A percentile compares a stretch with the other conserved stretches of the same genome.
Conservation (phyloP, 1,140 invertebrate genomes). For the Odontomachus brunneus region DNA sequence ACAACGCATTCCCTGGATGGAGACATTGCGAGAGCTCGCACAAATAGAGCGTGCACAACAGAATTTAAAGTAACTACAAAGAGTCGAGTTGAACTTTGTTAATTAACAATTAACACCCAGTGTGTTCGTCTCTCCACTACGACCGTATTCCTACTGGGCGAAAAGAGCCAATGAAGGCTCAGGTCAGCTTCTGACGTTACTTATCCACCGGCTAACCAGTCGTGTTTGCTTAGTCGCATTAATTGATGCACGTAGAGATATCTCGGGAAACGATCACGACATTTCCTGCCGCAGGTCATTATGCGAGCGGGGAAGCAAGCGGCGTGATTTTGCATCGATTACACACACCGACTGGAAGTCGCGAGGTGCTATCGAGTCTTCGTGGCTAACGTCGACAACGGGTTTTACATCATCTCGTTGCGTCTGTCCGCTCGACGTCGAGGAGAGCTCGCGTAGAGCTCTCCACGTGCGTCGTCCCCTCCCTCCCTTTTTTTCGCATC, state of each 20-base stretch:
- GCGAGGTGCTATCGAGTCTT: slow-evolving; percentile 67
- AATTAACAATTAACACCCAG: slow-evolving; percentile 15
- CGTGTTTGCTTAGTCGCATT: slow-evolving; percentile 81
- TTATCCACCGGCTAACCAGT: slow-evolving; percentile 83
- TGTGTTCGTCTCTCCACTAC: neutral
- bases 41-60: neutral
- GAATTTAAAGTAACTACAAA: neutral
- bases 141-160: neutral
- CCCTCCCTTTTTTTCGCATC: slow-evolving; percentile 61
- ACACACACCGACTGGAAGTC: slow-evolving; percentile 12
- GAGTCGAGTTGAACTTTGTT: slow-evolving; percentile 5
- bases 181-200: slow-evolving; percentile 81
- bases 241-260: slow-evolving; percentile 83
- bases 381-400: slow-evolving; percentile 75
- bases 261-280: slow-evolving; percentile 59
- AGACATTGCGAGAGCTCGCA: neutral
- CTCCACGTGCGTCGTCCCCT: slow-evolving; percentile 68
- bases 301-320: neutral
- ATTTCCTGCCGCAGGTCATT: slow-evolving; percentile 54
- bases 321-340: slow-evolving; percentile 70
- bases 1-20: neutral
- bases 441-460: slow-evolving; percentile 65
- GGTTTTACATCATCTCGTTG: slow-evolving; percentile 74
- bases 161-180: slow-evolving; percentile 58
- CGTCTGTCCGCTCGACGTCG: slow-evolving; percentile 70